Conservation (phyloP, 2,113 vertebrate species). For the Mormyrus iriodes region DNA sequence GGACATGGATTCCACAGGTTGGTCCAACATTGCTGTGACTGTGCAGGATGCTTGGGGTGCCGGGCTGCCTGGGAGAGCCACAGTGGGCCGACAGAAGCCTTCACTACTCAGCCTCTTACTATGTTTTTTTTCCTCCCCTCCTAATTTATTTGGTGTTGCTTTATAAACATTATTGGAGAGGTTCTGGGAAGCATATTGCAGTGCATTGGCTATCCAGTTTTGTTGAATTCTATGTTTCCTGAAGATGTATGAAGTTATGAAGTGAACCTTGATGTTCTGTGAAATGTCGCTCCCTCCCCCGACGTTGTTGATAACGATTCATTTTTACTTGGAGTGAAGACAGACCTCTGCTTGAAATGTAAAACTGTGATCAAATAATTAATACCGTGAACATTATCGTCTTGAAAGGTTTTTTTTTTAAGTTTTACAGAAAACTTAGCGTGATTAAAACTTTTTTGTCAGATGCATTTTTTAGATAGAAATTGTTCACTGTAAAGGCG, state of each 20-base stretch:
- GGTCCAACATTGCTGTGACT: constrained; percentile 54
- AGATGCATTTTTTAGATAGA: background rate
- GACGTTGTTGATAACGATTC: background rate
- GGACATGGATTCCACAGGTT: constrained; percentile 99
- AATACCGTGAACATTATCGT: background rate
- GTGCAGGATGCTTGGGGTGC: constrained; percentile 37
- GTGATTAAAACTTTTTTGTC: background rate
- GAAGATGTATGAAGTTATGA: background rate
- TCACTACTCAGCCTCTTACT: background rate
- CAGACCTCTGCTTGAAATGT: background rate
- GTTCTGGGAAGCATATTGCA: background rate
- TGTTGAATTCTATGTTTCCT: background rate
- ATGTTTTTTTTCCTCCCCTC: background rate
- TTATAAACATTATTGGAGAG: background rate
- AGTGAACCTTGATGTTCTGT: background rate
- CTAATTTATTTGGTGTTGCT: background rate
- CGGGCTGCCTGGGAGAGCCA: constrained; percentile 16
- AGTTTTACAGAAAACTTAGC: background rate
- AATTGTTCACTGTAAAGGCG: background rate
- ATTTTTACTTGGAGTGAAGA: background rate
- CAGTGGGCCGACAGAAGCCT: constrained; percentile 28
- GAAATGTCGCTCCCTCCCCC: background rate
- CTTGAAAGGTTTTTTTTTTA: background rate
- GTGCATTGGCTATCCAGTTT: background rate
- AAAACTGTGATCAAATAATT: background rate